Percentiles rank a stretch among this genome's conserved stretches.
These are phyloP conservation scores for Lacerta viridis DNA, from an alignment of 2,797 vertebrate species.

Conservation along the genomic window DNA sequence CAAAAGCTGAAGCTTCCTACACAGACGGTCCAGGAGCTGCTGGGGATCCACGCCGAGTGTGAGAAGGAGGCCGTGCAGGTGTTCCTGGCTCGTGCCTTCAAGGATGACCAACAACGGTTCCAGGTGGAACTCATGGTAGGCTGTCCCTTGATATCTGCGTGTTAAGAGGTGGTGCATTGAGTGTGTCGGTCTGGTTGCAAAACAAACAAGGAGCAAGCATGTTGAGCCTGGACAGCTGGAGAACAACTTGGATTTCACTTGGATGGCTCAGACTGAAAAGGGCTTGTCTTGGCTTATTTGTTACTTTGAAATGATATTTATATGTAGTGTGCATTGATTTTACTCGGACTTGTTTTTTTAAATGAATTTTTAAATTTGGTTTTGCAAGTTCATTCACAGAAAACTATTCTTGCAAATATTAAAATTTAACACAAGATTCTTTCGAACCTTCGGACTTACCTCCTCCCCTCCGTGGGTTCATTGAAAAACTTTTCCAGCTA, in stretches of 20 bases:
- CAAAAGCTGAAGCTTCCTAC: constrained; percentile 58
- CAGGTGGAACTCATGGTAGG: constrained; percentile 61
- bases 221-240: too few relatives aligned
- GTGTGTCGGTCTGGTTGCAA: not conserved
- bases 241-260: not conserved
- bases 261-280: not conserved
- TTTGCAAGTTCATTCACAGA: too few relatives aligned
- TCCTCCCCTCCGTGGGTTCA: too few relatives aligned
- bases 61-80: constrained; percentile 47
- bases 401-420: too few relatives aligned
- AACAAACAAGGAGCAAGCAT: not conserved
- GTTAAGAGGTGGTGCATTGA: too few relatives aligned
- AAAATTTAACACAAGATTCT: too few relatives aligned
- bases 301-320: too few relatives aligned
- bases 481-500: too few relatives aligned
- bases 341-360: not conserved
- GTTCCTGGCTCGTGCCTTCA: constrained; percentile 70
- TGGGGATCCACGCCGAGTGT: constrained; percentile 58
- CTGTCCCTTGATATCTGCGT: not conserved
- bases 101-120: constrained; percentile 55
- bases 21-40: constrained; percentile 49
- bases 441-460: too few relatives aligned
- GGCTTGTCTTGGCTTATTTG: not conserved
- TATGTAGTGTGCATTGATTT: not conserved
- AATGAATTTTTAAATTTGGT: too few relatives aligned